Evolutionary conservation across 2,888 invertebrate genomes (phyloP).

Genomic region (Polymixis lichenea): DNA sequence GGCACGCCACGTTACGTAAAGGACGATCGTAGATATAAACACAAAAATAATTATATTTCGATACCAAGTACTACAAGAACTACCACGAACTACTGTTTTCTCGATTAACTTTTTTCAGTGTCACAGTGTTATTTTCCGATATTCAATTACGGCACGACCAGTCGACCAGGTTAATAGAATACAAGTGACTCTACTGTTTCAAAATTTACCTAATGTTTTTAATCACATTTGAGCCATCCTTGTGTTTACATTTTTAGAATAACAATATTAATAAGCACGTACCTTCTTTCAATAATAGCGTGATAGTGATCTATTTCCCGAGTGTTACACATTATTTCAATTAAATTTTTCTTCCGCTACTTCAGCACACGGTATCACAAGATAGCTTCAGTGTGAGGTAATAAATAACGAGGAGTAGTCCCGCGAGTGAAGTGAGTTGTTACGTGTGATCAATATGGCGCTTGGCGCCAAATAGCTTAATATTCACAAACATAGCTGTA

Average conservation of each 20-base stretch:
- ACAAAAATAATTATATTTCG: constrained; percentile 56
- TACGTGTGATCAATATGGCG: constrained; percentile 47
- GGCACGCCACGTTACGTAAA: constrained; percentile 69
- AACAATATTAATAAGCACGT: background rate
- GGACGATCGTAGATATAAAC: constrained; percentile 60
- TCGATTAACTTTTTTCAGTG: constrained; percentile 49
- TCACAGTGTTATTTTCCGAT: constrained; percentile 40
- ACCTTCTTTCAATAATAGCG: constrained; percentile 3
- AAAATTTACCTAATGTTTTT: no score
- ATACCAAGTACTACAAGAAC: constrained; percentile 45
- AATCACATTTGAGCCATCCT: constrained; percentile 14
- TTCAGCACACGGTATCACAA: constrained; percentile 9
- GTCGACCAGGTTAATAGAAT: constrained; percentile 24
- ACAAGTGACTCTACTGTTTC: constrained; percentile 27
- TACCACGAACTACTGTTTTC: constrained; percentile 40
- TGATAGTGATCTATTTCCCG: constrained; percentile 29
- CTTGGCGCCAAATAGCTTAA: constrained; percentile 39
- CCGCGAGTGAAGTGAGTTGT: constrained; percentile 31
- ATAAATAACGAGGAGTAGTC: constrained; percentile 25
- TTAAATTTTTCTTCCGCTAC: constrained; percentile 23
- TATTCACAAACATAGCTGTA: constrained; percentile 28
- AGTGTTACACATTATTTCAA: constrained; percentile 24
- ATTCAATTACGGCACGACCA: constrained; percentile 40
- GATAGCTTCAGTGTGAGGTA: background rate
- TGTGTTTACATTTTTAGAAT: constrained; percentile 18